Conservation (phyloP, 2,888 invertebrate species). For the Phaedon cochleariae region DNA sequence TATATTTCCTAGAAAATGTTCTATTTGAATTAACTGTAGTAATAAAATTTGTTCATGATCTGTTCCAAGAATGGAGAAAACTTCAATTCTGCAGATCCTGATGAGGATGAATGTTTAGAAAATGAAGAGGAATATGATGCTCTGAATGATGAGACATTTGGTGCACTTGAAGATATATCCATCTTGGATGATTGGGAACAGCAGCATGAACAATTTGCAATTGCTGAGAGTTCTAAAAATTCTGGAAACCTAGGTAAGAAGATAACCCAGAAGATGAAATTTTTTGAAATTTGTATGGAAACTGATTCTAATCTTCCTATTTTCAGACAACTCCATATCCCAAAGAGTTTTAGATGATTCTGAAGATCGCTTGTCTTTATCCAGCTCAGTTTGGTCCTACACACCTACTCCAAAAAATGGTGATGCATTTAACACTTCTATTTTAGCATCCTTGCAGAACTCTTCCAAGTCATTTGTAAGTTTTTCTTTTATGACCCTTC, state of each 20-base stretch:
- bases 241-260: constrained; percentile 53
- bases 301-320: too few species aligned
- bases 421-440: constrained; percentile 45
- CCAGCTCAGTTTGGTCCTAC: constrained; percentile 55
- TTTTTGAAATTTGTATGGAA: neutral
- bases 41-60: too few species aligned
- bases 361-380: constrained; percentile 44
- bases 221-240: constrained; percentile 64
- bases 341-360: constrained; percentile 51
- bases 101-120: constrained; percentile 67
- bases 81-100: constrained; percentile 65
- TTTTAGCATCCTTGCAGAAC: constrained; percentile 50
- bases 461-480: constrained; percentile 55
- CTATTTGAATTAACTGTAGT: neutral
- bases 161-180: constrained; percentile 70
- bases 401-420: constrained; percentile 51
- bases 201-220: constrained; percentile 75
- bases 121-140: constrained; percentile 87
- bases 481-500: constrained; percentile 17
- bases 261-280: neutral
- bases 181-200: constrained; percentile 75
- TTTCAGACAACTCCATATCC: constrained; percentile 54
- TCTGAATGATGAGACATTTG: constrained; percentile 92
- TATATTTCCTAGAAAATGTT: too few species aligned
- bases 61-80: constrained; percentile 54